Evolutionary conservation across 2,797 vertebrate species (phyloP), one percentile per base, ranked within the genome.

Genomic region (Amblyopsis hoosieri): DNA sequence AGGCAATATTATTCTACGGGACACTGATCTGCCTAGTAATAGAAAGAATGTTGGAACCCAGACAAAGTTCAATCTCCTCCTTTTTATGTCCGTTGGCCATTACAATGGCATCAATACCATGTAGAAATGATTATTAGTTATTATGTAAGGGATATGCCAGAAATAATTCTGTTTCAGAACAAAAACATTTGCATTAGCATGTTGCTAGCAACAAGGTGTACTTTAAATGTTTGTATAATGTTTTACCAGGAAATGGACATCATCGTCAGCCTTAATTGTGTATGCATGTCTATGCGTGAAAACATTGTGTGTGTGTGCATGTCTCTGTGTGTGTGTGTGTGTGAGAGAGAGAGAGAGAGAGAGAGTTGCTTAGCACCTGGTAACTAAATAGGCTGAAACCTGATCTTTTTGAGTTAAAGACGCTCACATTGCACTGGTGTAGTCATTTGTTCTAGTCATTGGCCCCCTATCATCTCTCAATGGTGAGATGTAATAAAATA

Each of bases 301-400:
- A 63, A 62, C 64, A 69, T 45, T 60, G 29, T 63, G 23, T 62
- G 70, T 57, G 69, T 64, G 67, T 69, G 12, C 11, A 60, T 54
- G 31, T 54, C 19, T 17, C 7, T 19, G 42, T 62, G 59, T 55
- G 53, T 54, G 11, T 57, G 53, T 23, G 8, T 53, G 70, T 63
- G 52, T 62, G 42, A 23, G 19, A 23, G 19, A 23, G 19, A 23
- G 19, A 23, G 19, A 23, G 19, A 23, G 19, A 23, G 19, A 23
- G 23, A 23, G 23, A 23, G 23, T 87, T 86, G 84, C 87, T 79
- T 81, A 84, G 89, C 83, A 89, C 83, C 85, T 80, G 80, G 82
- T 89, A 91, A 85, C 79, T 46, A 64, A 81, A 89, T 80, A 77
- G 66, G 76, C 55, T 3, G 76, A 83, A 89, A 87, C 85, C 78